Base-by-base conservation (phyloP, 2,888 invertebrate genomes). In the Dysmachus trigonus region DNA sequence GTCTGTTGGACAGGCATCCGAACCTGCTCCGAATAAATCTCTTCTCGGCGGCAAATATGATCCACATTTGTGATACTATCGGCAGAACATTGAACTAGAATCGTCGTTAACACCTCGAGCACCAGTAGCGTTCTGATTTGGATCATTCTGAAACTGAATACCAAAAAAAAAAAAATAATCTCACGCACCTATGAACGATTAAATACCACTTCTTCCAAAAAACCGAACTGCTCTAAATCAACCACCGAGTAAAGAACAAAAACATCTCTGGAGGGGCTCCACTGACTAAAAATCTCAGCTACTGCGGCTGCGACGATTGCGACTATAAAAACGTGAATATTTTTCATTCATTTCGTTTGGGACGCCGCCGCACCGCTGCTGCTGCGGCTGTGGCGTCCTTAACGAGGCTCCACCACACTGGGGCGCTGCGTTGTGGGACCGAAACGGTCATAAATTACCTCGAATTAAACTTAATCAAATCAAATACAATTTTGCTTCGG, bases 21-120 rank as follows among this genome's bases (percentile, higher is more conserved):
- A 77, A 90, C 53, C 31, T 90, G 89, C 88, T 92, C 94, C 87
- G 94, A 94, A 92, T 95, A 96, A 88, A 90, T 90, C 86, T 92
- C 92, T 87, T 92, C 91, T 41, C 91, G 91, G 10, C 90, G 91
- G 82, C 92, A 92, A 22, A 92, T 90, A 62, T 92, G 87, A 53
- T 85, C 90, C 86, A 86, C 71, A 87, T 86, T 74, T 86, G 79
- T 41, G 87, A 86, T 72, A 85, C 47, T 74, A 27, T 82, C 47
- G 13, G 22, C 82, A 2, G 47, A n/a, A 33, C 27, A 82, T 62
- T 33, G 53, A 62, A 62, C 8, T 18, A n/a, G 18, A 33, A 81
- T 53, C 15, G 35, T 33, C 8, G 35, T 22, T 18, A 82, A 62
- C 82, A 82, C 62, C 22, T 82, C 62, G 62, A 82, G 10, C 35